A percentile compares a stretch with the other conserved stretches of the same genome.
Conservation (phyloP, 2,113 vertebrate genomes). For the Campylomormyrus tamandua region DNA sequence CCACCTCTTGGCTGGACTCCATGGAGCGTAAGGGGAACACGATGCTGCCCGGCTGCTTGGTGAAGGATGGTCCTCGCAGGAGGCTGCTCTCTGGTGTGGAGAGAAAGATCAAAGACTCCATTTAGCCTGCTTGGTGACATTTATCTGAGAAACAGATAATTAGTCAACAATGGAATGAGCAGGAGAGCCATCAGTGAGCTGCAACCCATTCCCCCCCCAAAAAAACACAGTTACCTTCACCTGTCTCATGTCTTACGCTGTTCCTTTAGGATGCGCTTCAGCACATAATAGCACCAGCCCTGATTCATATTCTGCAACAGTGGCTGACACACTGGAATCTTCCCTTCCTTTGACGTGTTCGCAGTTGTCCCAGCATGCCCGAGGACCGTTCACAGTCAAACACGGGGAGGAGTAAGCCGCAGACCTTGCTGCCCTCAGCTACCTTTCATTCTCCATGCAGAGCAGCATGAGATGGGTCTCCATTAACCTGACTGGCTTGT, state of each 20-base stretch:
- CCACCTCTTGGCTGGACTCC: conserved; percentile 75
- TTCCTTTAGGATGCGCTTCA: background rate
- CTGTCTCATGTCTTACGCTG: no score
- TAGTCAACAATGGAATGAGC: background rate
- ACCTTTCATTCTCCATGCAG: background rate
- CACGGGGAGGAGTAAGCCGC: background rate
- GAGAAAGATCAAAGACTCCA: background rate
- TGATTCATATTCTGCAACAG: background rate
- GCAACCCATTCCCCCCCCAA: background rate
- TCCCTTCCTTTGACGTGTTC: background rate
- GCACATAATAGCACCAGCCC: background rate
- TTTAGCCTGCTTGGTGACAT: background rate
- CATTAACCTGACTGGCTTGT: background rate
- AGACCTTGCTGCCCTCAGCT: background rate
- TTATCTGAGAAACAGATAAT: conserved; percentile 27
- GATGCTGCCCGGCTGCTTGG: conserved; percentile 78
- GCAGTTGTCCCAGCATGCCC: background rate
- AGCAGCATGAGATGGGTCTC: background rate
- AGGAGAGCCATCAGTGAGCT: background rate
- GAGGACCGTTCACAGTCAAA: background rate
- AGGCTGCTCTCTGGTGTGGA: conserved; percentile 64
- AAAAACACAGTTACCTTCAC: conserved; percentile 16
- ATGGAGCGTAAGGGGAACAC: conserved; percentile 82
- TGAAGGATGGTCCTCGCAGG: conserved; percentile 75
- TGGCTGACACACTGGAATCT: background rate